phyloP scores from a whole-genome alignment of 2,888 invertebrate species.

The Arge pagana region DNA sequence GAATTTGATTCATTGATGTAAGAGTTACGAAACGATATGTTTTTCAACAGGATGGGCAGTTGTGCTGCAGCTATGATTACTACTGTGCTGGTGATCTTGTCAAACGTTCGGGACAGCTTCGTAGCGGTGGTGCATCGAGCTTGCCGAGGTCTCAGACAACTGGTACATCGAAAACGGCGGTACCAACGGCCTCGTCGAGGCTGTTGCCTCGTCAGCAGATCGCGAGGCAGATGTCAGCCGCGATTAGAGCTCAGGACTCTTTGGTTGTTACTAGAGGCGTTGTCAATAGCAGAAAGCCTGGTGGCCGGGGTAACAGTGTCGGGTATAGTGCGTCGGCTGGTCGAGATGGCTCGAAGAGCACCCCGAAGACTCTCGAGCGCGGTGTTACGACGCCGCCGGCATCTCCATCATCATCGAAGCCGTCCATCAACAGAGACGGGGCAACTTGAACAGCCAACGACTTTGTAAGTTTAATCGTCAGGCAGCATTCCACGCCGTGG shows the following conservation, averaged over 20 bases:
- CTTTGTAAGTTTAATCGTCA: conserved; percentile 11
- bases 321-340: conserved; percentile 15
- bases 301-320: conserved; percentile 12
- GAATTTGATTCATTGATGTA: no score
- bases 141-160: conserved; percentile 24
- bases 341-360: conserved; percentile 17
- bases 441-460: conserved; percentile 19
- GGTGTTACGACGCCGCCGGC: conserved; percentile 6
- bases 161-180: conserved; percentile 50
- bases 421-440: conserved; percentile 23
- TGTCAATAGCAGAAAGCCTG: not conserved
- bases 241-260: conserved; percentile 25
- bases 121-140: conserved; percentile 24
- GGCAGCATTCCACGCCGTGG: conserved; percentile 19
- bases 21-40: no score
- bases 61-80: conserved; percentile 62
- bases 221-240: conserved; percentile 15
- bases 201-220: not conserved
- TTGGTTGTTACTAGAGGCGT: conserved; percentile 13
- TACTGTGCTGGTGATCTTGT: conserved; percentile 55
- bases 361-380: conserved; percentile 17
- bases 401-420: conserved; percentile 11
- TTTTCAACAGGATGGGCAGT: conserved; percentile 58
- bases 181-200: conserved; percentile 45
- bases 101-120: conserved; percentile 41